Evolutionary conservation across 2,888 invertebrate species (phyloP).

Genomic region (Platycnemis pennipes): DNA sequence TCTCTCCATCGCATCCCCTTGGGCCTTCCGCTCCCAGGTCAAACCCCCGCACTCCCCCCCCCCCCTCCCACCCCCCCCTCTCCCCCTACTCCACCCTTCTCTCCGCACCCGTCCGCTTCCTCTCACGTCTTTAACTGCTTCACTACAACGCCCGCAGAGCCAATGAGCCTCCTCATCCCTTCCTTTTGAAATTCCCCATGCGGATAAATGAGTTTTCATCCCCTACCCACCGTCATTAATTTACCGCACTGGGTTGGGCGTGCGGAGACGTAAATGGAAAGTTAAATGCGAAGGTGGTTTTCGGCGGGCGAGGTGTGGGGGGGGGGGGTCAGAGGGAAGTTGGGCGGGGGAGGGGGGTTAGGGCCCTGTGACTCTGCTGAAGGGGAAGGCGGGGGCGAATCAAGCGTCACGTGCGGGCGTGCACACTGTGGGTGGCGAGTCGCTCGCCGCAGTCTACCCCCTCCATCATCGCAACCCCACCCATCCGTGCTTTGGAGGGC

Average conservation of each 20-base stretch:
- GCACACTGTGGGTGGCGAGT: background rate
- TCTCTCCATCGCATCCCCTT: too few relatives aligned
- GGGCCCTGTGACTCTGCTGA: background rate
- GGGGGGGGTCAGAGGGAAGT: background rate
- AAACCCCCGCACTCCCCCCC: background rate
- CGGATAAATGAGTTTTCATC: constrained; percentile 47
- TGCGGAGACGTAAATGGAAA: constrained; percentile 56
- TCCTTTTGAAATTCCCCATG: constrained; percentile 59
- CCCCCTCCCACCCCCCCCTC: background rate
- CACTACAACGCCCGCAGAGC: constrained; percentile 54
- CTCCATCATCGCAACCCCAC: background rate
- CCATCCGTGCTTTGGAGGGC: too few relatives aligned
- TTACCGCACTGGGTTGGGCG: constrained; percentile 42
- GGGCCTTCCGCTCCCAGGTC: background rate
- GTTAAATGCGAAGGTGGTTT: constrained; percentile 38
- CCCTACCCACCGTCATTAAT: constrained; percentile 48
- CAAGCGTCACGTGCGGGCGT: constrained; percentile 9
- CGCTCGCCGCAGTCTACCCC: background rate
- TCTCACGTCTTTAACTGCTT: background rate
- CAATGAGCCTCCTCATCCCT: constrained; percentile 34
- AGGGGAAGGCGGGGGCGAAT: background rate
- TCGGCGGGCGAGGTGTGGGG: background rate
- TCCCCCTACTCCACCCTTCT: background rate
- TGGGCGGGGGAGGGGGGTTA: background rate
- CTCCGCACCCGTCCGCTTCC: background rate